Conservation (phyloP, 1,140 invertebrate genomes). For the Lordiphosa collinella region DNA sequence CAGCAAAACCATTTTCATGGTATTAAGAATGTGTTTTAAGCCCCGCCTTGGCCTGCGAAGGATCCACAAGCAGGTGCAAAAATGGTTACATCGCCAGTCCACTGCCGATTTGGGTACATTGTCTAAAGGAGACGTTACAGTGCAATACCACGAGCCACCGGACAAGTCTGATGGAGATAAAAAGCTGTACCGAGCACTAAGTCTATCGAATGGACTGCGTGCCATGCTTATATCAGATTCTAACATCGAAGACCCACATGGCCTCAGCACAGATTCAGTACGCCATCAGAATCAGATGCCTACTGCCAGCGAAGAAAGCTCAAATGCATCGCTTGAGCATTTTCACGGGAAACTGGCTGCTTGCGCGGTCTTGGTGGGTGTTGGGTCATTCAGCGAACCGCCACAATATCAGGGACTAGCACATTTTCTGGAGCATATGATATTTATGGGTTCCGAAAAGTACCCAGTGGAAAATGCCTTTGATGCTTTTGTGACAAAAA, state of each 20-base stretch:
- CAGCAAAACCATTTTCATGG: background rate
- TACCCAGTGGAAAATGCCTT: slow-evolving; percentile 93
- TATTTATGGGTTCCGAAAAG: slow-evolving; percentile 95
- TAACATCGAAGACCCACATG: background rate
- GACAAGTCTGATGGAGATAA: slow-evolving; percentile 51
- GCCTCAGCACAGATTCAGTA: background rate
- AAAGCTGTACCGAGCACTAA: slow-evolving; percentile 33
- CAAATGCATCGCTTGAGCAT: slow-evolving; percentile 21
- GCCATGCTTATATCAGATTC: slow-evolving; percentile 51
- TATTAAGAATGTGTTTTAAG: slow-evolving; percentile 18
- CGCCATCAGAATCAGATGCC: background rate
- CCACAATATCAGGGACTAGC: slow-evolving; percentile 90
- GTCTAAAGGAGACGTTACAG: slow-evolving; percentile 1
- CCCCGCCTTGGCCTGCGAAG: slow-evolving; percentile 6
- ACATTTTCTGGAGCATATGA: slow-evolving; percentile 97
- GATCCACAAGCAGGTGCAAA: slow-evolving; percentile 16
- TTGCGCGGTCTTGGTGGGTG: slow-evolving; percentile 85
- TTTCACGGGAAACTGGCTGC: slow-evolving; percentile 82
- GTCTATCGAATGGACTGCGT: slow-evolving; percentile 36
- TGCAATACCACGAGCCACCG: slow-evolving; percentile 30
- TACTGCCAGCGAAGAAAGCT: background rate
- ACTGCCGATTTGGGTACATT: background rate
- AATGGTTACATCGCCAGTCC: slow-evolving; percentile 6
- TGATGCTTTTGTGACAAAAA: slow-evolving; percentile 88
- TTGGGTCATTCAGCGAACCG: slow-evolving; percentile 86